Conservation (phyloP, 2,888 invertebrate species). For the Girardia tigrina region DNA sequence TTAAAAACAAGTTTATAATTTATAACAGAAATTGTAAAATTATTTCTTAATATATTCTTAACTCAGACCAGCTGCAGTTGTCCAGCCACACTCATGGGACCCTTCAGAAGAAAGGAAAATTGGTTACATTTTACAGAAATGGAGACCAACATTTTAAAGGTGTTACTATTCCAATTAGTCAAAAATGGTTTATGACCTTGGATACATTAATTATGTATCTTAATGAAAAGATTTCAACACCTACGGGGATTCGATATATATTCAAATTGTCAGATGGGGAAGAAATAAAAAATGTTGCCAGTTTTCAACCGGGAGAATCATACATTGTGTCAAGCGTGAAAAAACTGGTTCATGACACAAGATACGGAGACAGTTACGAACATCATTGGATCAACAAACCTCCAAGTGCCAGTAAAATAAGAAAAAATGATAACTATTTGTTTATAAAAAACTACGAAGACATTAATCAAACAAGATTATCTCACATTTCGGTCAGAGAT, state of each 20-base stretch:
- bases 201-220: slow-evolving; percentile 72
- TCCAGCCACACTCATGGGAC: background rate
- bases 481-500: background rate
- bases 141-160: slow-evolving; percentile 82
- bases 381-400: slow-evolving; percentile 40
- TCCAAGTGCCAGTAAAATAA: slow-evolving; percentile 39
- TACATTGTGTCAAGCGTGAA: slow-evolving; percentile 83
- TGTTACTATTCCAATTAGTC: slow-evolving; percentile 71
- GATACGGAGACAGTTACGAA: slow-evolving; percentile 42
- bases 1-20: too few species aligned
- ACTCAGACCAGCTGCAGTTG: background rate
- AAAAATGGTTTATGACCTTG: slow-evolving; percentile 69
- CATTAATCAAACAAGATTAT: background rate
- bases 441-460: slow-evolving; percentile 37
- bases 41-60: too few species aligned
- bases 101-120: slow-evolving; percentile 38
- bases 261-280: slow-evolving; percentile 75
- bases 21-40: too few species aligned
- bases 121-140: slow-evolving; percentile 78
- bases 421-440: slow-evolving; percentile 40
- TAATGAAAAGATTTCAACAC: slow-evolving; percentile 71
- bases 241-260: slow-evolving; percentile 73
- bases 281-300: slow-evolving; percentile 57
- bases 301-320: slow-evolving; percentile 61
- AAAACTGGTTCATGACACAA: slow-evolving; percentile 49